phyloP scores from a whole-genome alignment of 2,888 invertebrate genomes.

The Agrochola lychnidis region DNA sequence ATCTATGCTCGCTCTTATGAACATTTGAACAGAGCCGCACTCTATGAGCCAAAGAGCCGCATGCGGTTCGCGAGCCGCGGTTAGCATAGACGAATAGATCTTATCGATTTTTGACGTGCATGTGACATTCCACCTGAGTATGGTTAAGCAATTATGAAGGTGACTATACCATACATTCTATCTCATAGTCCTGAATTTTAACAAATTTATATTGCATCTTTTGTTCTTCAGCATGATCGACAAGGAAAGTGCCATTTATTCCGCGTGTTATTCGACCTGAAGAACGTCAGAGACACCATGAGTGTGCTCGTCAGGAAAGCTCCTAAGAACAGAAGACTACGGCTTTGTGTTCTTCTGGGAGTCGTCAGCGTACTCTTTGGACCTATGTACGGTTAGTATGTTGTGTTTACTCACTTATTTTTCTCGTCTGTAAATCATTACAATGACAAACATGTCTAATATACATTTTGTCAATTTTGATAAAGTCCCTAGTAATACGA shows the following conservation, averaged over 20 bases:
- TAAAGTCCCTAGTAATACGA: background rate
- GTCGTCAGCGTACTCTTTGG: constrained; percentile 88
- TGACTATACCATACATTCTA: background rate
- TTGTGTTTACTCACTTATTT: background rate
- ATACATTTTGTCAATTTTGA: background rate
- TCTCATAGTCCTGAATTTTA: background rate
- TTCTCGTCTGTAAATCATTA: background rate
- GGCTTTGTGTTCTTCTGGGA: constrained; percentile 82
- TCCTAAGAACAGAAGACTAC: constrained; percentile 79
- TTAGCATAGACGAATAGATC: background rate
- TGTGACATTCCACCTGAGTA: background rate
- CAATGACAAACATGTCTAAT: background rate
- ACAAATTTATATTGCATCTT: background rate
- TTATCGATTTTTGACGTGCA: background rate
- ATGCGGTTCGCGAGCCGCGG: too few relatives aligned
- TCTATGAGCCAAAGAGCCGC: too few relatives aligned
- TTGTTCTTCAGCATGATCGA: constrained; percentile 77
- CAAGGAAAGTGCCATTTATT: constrained; percentile 76
- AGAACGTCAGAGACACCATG: constrained; percentile 85
- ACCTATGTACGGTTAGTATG: constrained; percentile 87
- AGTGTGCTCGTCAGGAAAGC: constrained; percentile 86
- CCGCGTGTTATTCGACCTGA: constrained; percentile 80
- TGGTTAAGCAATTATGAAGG: background rate
- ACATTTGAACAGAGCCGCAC: too few relatives aligned
- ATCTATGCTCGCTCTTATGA: too few relatives aligned